Evolutionary conservation across 2,113 vertebrate genomes (phyloP).

Genomic region (Dissostichus mawsoni): DNA sequence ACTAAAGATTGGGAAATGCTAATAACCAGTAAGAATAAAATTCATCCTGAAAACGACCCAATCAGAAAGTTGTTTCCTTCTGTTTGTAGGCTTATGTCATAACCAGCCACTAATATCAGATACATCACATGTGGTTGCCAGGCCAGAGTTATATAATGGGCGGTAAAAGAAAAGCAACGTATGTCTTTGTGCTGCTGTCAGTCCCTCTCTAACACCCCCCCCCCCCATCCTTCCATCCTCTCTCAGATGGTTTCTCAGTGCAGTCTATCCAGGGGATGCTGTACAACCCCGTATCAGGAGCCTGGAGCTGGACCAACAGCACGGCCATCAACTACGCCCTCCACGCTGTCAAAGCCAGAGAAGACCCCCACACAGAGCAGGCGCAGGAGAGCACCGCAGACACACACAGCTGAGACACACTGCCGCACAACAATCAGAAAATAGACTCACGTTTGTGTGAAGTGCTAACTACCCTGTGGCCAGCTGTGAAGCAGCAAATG

Average conservation of each 20-base stretch:
- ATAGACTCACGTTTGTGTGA: background rate
- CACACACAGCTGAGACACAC: conserved; percentile 52
- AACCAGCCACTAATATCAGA: background rate
- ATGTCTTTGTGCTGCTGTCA: background rate
- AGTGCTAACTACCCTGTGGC: background rate
- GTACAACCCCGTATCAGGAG: conserved; percentile 89
- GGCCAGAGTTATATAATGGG: too few species aligned
- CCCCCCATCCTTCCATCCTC: background rate
- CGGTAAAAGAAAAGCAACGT: background rate
- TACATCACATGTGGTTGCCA: too few species aligned
- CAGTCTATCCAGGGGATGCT: conserved; percentile 90
- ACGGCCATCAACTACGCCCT: conserved; percentile 92
- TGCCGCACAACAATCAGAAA: background rate
- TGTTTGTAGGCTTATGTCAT: background rate
- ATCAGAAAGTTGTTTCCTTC: background rate
- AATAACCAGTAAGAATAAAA: background rate
- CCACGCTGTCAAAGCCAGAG: conserved; percentile 86
- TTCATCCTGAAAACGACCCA: background rate
- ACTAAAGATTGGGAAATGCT: background rate
- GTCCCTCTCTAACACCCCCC: background rate
- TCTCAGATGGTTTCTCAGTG: conserved; percentile 89
- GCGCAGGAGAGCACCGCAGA: conserved; percentile 29
- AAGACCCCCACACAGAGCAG: conserved; percentile 6
- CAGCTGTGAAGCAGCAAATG: conserved; percentile 27
- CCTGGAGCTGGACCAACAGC: conserved; percentile 90